phyloP scores from a whole-genome alignment of 2,797 vertebrate species.

The Philypnodon macrostomus region DNA sequence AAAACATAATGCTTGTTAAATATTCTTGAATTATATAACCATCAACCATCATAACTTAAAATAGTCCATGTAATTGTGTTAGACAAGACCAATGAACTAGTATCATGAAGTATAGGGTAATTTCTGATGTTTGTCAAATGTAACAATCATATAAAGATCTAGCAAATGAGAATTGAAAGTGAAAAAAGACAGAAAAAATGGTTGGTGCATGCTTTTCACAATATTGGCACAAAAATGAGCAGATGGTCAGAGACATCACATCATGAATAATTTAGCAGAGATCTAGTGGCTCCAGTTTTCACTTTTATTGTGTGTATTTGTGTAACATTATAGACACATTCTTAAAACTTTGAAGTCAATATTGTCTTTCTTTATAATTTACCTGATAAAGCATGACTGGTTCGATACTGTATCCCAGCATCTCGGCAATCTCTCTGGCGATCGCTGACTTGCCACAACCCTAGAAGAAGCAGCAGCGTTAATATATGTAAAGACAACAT shows the following conservation, averaged over 20 bases:
- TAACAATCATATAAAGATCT: neutral
- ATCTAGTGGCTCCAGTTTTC: neutral
- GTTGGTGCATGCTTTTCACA: neutral
- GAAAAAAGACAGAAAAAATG: neutral
- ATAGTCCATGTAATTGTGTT: too few species aligned
- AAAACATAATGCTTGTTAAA: too few species aligned
- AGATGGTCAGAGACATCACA: conserved; percentile 11
- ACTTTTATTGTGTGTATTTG: neutral
- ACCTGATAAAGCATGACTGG: conserved; percentile 98
- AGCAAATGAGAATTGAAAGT: neutral
- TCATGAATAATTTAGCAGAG: conserved; percentile 5
- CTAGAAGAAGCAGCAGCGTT: conserved; percentile 63
- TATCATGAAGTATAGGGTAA: too few species aligned
- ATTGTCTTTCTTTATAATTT: conserved; percentile 23
- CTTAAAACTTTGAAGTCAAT: too few species aligned
- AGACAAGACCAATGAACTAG: too few species aligned
- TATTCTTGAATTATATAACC: too few species aligned
- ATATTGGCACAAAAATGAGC: conserved; percentile 6
- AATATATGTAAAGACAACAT: neutral
- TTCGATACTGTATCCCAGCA: conserved; percentile 88
- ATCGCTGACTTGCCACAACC: conserved; percentile 95
- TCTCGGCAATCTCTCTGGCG: conserved; percentile 87
- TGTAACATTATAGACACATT: neutral
- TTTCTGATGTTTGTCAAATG: too few species aligned
- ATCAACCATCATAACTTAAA: too few species aligned